Conservation (phyloP, 2,797 vertebrate genomes). For the Parotocinclus haroldoi region DNA sequence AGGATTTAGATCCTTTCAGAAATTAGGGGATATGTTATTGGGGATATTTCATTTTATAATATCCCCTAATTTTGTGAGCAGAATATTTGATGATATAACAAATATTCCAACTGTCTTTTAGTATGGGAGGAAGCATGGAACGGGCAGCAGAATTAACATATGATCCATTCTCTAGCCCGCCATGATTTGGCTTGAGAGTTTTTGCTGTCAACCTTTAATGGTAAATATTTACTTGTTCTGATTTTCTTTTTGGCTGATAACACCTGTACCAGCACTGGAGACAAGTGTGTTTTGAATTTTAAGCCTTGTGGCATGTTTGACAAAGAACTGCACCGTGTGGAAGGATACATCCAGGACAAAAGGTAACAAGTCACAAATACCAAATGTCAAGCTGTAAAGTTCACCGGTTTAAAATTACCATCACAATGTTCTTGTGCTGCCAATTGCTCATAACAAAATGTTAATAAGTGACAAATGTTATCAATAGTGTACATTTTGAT, state of each 20-base stretch:
- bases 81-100: too few species aligned
- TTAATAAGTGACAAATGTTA: too few species aligned
- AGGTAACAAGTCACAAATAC: constrained; percentile 68
- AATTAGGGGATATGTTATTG: too few species aligned
- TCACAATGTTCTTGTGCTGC: neutral
- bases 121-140: too few species aligned
- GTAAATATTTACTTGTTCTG: constrained; percentile 1
- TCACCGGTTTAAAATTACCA: neutral
- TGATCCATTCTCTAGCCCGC: too few species aligned
- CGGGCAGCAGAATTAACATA: too few species aligned
- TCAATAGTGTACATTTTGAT: too few species aligned
- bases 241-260: constrained; percentile 1
- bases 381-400: constrained; percentile 6
- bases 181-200: too few species aligned
- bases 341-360: constrained; percentile 92
- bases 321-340: constrained; percentile 93
- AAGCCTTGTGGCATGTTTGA: constrained; percentile 92
- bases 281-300: constrained; percentile 92
- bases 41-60: too few species aligned
- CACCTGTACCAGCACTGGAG: constrained; percentile 78
- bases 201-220: neutral
- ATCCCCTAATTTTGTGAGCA: too few species aligned
- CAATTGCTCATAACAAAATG: neutral
- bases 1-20: too few species aligned
- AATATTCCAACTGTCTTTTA: too few species aligned